Percentiles rank a stretch among this genome's conserved stretches.
Evolutionary conservation across 2,797 vertebrate genomes (phyloP).

Genomic region (Danio tinwini): DNA sequence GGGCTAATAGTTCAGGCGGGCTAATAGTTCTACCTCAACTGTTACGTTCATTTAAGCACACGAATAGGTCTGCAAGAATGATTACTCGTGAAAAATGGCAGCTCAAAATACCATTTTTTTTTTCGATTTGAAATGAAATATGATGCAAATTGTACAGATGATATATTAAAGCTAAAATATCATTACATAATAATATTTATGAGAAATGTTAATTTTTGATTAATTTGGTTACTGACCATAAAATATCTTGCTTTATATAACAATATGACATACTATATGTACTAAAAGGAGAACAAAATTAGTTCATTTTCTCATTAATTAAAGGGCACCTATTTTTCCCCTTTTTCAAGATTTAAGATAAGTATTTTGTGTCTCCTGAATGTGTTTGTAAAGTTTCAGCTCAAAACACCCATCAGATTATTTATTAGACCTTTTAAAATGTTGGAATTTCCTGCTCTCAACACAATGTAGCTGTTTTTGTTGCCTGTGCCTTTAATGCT

Average conservation of each 20-base stretch:
- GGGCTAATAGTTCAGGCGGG: no score
- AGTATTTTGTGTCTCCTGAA: no score
- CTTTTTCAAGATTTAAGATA: no score
- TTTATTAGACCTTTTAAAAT: no score
- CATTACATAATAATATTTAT: not conserved
- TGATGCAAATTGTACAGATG: not conserved
- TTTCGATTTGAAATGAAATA: not conserved
- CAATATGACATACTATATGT: not conserved
- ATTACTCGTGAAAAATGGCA: not conserved
- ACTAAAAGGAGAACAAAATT: not conserved
- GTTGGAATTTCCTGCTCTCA: no score
- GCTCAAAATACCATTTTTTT: no score
- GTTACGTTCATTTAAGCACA: not conserved
- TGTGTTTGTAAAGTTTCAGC: no score
- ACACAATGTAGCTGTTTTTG: no score
- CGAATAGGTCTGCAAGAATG: not conserved
- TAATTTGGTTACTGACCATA: not conserved
- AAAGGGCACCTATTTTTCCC: no score
- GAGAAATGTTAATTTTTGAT: not conserved
- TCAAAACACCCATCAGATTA: no score
- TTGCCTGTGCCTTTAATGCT: no score
- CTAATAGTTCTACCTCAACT: no score
- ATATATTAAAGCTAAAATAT: not conserved
- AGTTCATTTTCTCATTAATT: not conserved
- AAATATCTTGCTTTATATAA: not conserved